phyloP scores from a whole-genome alignment of 2,888 invertebrate species.

The Clivina fossor region DNA sequence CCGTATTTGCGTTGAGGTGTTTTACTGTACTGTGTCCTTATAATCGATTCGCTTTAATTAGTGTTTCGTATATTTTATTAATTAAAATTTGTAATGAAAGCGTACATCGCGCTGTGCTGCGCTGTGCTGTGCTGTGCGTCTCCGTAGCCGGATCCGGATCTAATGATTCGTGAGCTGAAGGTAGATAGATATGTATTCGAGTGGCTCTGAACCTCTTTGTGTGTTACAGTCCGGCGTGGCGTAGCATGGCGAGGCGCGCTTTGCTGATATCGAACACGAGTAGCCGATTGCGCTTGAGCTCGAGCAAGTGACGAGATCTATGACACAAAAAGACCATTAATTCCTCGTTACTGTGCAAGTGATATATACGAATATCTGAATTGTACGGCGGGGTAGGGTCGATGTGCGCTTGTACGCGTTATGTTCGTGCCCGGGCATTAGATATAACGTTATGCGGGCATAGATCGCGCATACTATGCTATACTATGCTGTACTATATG shows the following conservation, averaged over 20 bases:
- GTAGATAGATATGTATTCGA: background rate
- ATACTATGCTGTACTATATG: conserved; percentile 13
- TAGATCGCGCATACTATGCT: no score
- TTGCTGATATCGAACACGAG: conserved; percentile 14
- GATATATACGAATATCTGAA: conserved; percentile 31
- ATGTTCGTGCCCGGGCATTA: conserved; percentile 20
- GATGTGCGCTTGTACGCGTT: background rate
- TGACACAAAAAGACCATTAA: conserved; percentile 32
- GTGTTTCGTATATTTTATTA: conserved; percentile 30
- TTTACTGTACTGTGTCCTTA: no score
- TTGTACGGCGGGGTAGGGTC: conserved; percentile 6
- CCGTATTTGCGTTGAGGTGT: conserved; percentile 4
- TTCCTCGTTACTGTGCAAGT: conserved; percentile 32
- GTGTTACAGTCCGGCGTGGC: no score
- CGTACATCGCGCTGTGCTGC: conserved; percentile 12
- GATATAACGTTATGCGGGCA: conserved; percentile 5
- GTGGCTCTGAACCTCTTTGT: background rate
- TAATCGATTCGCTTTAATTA: conserved; percentile 30
- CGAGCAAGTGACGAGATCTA: conserved; percentile 28
- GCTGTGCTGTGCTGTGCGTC: no score
- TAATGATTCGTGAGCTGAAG: conserved; percentile 1
- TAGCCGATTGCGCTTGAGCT: conserved; percentile 15
- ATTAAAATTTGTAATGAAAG: conserved; percentile 30
- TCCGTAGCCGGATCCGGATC: no score
- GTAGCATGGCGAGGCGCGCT: no score